phyloP scores from a whole-genome alignment of 1,140 invertebrate genomes.

The Rhyzopertha dominica region DNA sequence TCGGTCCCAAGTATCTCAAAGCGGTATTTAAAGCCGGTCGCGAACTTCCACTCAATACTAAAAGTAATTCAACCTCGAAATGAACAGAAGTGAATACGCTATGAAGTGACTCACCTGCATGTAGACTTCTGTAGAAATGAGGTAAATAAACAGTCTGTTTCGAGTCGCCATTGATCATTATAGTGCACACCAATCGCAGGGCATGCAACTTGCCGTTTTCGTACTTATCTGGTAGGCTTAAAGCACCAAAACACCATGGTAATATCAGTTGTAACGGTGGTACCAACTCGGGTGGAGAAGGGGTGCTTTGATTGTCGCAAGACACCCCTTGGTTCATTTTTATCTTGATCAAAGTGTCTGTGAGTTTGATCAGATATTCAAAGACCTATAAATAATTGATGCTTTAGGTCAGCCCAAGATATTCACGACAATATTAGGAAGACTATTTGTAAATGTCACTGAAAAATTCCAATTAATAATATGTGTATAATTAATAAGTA shows the following conservation, averaged over 20 bases:
- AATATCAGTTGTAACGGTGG: constrained; percentile 79
- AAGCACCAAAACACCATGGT: constrained; percentile 83
- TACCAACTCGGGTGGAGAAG: constrained; percentile 63
- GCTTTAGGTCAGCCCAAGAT: too few species aligned
- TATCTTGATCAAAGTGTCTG: constrained; percentile 81
- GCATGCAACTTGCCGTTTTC: constrained; percentile 74
- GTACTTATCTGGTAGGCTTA: constrained; percentile 57
- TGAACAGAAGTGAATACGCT: too few species aligned
- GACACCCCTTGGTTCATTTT: constrained; percentile 72
- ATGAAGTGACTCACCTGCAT: constrained; percentile 58
- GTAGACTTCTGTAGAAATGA: constrained; percentile 83
- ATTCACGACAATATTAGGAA: too few species aligned
- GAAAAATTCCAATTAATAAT: too few species aligned
- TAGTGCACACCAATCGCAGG: constrained; percentile 71
- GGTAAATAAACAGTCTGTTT: constrained; percentile 64
- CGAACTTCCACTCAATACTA: constrained; percentile 57
- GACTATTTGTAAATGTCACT: too few species aligned
- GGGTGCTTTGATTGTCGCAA: constrained; percentile 66
- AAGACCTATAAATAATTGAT: too few species aligned
- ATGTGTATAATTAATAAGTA: too few species aligned
- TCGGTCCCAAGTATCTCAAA: constrained; percentile 62
- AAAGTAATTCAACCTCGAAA: too few species aligned
- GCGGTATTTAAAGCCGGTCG: constrained; percentile 55
- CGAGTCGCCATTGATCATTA: constrained; percentile 53
- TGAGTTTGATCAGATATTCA: constrained; percentile 87